Evolutionary conservation across 2,113 vertebrate species (phyloP).

Genomic region (Podilymbus podiceps): DNA sequence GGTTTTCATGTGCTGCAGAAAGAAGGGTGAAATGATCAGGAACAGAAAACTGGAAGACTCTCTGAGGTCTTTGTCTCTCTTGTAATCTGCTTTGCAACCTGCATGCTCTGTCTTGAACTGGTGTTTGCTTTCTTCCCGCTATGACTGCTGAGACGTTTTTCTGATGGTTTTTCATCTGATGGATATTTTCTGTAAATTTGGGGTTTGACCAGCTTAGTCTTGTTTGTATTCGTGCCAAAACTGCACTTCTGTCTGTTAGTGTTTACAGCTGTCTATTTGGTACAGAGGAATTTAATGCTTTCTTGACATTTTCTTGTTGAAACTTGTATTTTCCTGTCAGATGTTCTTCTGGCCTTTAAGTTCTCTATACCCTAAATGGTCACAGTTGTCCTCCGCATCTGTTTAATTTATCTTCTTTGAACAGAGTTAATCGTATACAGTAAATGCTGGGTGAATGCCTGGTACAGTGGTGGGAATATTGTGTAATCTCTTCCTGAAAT

Average conservation of each 20-base stretch:
- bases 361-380: slow-evolving; percentile 6
- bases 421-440: background rate
- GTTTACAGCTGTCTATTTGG: background rate
- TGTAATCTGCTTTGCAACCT: background rate
- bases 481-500: background rate
- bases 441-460: background rate
- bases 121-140: background rate
- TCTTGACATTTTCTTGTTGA: background rate
- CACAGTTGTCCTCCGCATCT: background rate
- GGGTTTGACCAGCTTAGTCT: background rate
- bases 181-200: background rate
- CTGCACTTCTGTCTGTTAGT: background rate
- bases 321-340: slow-evolving; percentile 14
- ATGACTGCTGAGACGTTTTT: background rate
- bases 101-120: background rate
- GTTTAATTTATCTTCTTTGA: slow-evolving; percentile 19
- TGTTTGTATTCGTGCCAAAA: background rate
- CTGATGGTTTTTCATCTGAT: background rate
- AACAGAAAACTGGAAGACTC: background rate
- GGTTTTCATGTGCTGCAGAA: background rate
- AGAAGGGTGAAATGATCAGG: background rate
- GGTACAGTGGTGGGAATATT: background rate
- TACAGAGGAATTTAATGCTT: background rate
- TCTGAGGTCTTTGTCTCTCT: background rate
- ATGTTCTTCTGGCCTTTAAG: background rate